Conservation (phyloP, 2,113 vertebrate species). For the Perca flavescens region DNA sequence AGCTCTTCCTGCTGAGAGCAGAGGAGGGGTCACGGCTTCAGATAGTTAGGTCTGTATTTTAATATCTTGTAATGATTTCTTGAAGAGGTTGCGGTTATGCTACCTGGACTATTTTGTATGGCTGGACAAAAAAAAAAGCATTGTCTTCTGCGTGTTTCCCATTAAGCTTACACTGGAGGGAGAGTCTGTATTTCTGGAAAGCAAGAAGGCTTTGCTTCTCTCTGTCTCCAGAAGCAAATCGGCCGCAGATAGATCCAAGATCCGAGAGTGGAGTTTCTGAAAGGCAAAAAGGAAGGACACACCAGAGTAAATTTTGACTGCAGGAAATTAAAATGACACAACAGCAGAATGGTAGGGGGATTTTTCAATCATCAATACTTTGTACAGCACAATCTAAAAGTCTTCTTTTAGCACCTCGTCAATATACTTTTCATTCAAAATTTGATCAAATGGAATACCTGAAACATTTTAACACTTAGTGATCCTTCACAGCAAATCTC, state of each 20-base stretch:
- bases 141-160: background rate
- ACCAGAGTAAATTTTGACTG: constrained; percentile 32
- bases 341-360: background rate
- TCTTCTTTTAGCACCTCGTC: background rate
- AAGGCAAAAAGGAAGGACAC: constrained; percentile 49
- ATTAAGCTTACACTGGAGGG: constrained; percentile 83
- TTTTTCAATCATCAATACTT: background rate
- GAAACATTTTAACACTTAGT: background rate
- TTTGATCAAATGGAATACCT: background rate
- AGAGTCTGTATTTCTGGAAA: constrained; percentile 79
- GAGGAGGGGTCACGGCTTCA: constrained; percentile 61
- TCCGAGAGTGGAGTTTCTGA: constrained; percentile 90
- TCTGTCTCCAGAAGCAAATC: constrained; percentile 88
- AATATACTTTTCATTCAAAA: background rate
- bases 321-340: constrained; percentile 16
- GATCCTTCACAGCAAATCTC: background rate
- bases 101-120: constrained; percentile 44
- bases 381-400: background rate
- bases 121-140: background rate
- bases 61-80: constrained; percentile 82
- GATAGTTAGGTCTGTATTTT: constrained; percentile 75
- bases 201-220: constrained; percentile 81
- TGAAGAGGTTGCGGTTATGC: constrained; percentile 60
- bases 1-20: constrained; percentile 81
- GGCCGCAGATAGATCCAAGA: constrained; percentile 89